Evolutionary conservation across 1,140 invertebrate species (phyloP).

Genomic region (Neodiprion fabricii): DNA sequence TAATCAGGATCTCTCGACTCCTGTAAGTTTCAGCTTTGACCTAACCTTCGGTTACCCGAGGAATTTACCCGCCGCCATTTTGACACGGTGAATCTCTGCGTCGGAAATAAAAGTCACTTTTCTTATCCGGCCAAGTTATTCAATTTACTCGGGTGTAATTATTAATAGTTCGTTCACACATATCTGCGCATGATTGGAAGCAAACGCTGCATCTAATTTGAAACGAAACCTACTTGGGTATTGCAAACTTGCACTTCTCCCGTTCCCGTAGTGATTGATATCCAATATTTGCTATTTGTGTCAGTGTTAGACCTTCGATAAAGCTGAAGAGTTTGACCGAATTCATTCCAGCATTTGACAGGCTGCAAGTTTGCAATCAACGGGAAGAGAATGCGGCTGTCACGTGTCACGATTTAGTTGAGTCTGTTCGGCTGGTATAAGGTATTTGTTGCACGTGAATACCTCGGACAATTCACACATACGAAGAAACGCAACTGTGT

Average conservation of each 20-base stretch:
- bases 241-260: neutral
- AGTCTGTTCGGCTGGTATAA: neutral
- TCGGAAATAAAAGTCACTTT: too few species aligned
- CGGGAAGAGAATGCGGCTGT: neutral
- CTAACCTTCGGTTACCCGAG: neutral
- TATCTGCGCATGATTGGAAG: neutral
- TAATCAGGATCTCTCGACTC: neutral
- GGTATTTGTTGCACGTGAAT: too few species aligned
- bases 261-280: neutral
- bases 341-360: neutral
- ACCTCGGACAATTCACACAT: too few species aligned
- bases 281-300: neutral
- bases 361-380: neutral
- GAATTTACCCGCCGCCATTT: neutral
- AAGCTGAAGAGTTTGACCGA: neutral
- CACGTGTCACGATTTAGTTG: neutral
- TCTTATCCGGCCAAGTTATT: too few species aligned
- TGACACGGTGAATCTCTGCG: neutral
- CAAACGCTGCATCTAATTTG: neutral
- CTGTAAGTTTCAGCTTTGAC: slow-evolving; percentile 1
- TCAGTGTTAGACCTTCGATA: neutral
- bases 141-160: neutral
- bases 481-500: too few species aligned
- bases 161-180: neutral
- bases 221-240: neutral